Conservation (phyloP, 2,113 vertebrate species). For the Etheostoma spectabile region DNA sequence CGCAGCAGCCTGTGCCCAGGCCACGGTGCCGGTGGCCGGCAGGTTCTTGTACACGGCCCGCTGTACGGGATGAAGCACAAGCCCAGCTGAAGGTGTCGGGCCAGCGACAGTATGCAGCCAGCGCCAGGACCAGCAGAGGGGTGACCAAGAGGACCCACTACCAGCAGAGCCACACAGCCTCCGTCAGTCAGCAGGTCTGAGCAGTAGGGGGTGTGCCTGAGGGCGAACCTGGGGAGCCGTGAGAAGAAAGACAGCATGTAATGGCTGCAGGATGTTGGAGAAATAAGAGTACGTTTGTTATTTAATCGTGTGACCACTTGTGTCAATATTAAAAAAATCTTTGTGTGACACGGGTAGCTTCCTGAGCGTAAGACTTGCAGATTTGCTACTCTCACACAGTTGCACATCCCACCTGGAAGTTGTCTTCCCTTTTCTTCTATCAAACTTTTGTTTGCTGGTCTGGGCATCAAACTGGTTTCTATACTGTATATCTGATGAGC, state of each 20-base stretch:
- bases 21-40: slow-evolving; percentile 73
- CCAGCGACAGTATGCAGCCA: slow-evolving; percentile 93
- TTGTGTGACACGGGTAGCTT: background rate
- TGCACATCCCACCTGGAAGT: background rate
- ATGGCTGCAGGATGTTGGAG: background rate
- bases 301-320: too few species aligned
- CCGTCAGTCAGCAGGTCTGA: slow-evolving; percentile 88
- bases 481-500: too few species aligned
- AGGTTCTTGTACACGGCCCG: slow-evolving; percentile 90
- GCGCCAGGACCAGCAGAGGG: slow-evolving; percentile 89
- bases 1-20: slow-evolving; percentile 74
- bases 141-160: slow-evolving; percentile 91
- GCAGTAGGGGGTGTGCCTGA: slow-evolving; percentile 82
- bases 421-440: background rate
- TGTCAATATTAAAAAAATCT: background rate
- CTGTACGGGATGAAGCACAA: slow-evolving; percentile 94
- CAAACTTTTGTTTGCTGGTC: background rate
- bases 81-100: slow-evolving; percentile 89
- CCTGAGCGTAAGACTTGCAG: background rate
- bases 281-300: background rate
- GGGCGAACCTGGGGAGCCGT: slow-evolving; percentile 82
- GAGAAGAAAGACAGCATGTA: background rate
- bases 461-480: background rate
- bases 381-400: background rate
- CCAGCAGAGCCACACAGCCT: slow-evolving; percentile 89